Evolutionary conservation across 1,140 invertebrate genomes (phyloP), one percentile per base, ranked within the genome.

Genomic region (Cepaea nemoralis): DNA sequence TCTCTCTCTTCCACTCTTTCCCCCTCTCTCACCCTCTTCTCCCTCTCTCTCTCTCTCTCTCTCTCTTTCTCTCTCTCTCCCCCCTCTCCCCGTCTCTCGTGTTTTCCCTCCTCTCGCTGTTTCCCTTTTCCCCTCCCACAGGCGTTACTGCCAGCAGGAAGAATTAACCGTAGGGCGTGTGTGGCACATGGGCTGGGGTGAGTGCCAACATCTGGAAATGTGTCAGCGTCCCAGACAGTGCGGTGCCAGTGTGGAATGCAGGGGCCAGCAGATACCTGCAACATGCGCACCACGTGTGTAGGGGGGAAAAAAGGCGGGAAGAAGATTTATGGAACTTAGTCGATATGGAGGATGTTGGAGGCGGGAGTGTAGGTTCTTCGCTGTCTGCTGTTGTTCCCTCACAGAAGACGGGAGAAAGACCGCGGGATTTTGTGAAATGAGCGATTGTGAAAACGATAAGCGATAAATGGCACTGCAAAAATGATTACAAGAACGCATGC

Each of bases 181-280:
- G 45, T 70, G 48, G 70, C 71, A 66, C 75, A 37, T 55, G 78
- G 42, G 63, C 79, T 6, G 27, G 59, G 33, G 82, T 83, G 59
- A 83, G 84, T 78, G 67, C 84, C 75, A 63, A 69, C 84, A 85
- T 85, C 80, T 85, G 84, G 84, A 76, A 85, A 77, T 81, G 74
- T 83, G 81, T 75, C 79, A 66, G 79, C 83, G 67, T 81, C 70
- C 78, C 82, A 85, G 84, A 85, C 84, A 83, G 75, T 74, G 69
- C 79, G 82, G 82, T 83, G 67, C 82, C 82, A 83, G 77, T 39
- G 33, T 50, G 77, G 82, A 80, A 83, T 83, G 71, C 39, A 24
- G 59, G 69, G 67, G 45, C 19, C 45, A 70, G 5, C 73, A 83
- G 77, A 78, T 78, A 78, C 39, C 59, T 69, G 74, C 77, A 77